Base-by-base conservation (phyloP, 1,140 invertebrate genomes). In the Drosophila kanapiae region DNA sequence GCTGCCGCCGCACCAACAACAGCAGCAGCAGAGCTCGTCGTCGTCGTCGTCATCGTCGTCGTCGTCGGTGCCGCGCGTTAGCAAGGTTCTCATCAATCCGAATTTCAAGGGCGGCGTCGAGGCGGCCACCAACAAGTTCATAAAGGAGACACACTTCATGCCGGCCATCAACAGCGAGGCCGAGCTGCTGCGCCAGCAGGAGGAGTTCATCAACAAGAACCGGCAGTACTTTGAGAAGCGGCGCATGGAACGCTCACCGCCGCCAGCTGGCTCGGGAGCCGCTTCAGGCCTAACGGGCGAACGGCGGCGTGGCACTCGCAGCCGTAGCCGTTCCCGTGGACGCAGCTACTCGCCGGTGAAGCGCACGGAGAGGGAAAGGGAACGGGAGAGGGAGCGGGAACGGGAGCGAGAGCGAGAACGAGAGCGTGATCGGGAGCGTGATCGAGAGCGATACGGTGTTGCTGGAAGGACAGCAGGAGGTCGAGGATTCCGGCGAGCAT, bases 51-150 rank as follows among this genome's bases (percentile, higher is more conserved):
- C 77, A 23, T 23, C 23, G 23, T 23, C 23, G 23, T 23, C 23
- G 23, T 40, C 77, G 33, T 31, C 69, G 11, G 74, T 76, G 31
- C 67, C 82, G 29, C 87, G 88, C 4, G 85, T 93, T 7, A 77
- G 91, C 59, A 93, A 93, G 78, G 92, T 93, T 61, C 77, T 93
- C 14, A 93, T 93, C 42, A 93, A 93, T 82, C 92, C 92, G 10
- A 93, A 93, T 61, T 93, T 93, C 42, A 93, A 93, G 65, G 92
- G 92, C 8, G 92, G 92, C 18, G 92, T 93, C 48, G 88, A 93
- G 75, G 92, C 92, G 18, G 92, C 91, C 31, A 93, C 91, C 33
- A 92, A 86, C 65, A 93, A 93, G 78, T 88, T 93, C 54, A 92
- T 93, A 35, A 91, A 93, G 68, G 92, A 93, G 75, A 92, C 91